Conservation (phyloP, 2,113 vertebrate species). For the Prionailurus viverrinus region DNA sequence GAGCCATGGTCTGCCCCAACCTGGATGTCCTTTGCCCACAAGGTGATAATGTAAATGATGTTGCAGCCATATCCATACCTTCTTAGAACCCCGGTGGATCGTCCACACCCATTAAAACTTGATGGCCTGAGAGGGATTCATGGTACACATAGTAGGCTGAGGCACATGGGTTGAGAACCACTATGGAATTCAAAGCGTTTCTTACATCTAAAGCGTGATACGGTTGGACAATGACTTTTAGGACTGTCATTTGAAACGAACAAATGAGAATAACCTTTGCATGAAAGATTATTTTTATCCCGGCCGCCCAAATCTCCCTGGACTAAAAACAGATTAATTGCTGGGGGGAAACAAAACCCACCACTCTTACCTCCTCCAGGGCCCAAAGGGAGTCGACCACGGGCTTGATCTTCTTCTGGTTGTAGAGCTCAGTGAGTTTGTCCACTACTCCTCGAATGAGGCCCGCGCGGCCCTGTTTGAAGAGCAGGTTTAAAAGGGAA, state of each 20-base stretch:
- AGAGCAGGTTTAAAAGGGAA: slow-evolving; percentile 97
- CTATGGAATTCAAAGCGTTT: neutral
- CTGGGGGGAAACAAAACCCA: neutral
- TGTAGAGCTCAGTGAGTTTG: slow-evolving; percentile 94
- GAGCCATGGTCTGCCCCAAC: neutral
- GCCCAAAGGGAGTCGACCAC: slow-evolving; percentile 98
- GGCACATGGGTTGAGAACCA: neutral
- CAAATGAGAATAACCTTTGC: neutral
- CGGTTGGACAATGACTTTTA: neutral
- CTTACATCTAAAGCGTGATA: neutral
- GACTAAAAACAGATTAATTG: neutral
- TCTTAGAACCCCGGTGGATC: neutral
- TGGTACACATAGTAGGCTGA: neutral
- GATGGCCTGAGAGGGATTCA: neutral
- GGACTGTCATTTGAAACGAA: neutral
- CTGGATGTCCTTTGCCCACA: neutral
- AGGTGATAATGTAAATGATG: neutral
- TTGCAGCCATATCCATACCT: accelerated
- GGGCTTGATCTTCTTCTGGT: slow-evolving; percentile 96
- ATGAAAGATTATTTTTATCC: neutral
- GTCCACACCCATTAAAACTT: neutral
- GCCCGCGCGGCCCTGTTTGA: slow-evolving; percentile 94
- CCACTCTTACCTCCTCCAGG: slow-evolving; percentile 95
- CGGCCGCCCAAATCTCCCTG: neutral
- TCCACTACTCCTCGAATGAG: slow-evolving; percentile 93